Conservation (phyloP, 2,888 invertebrate genomes). For the Seira musarum region DNA sequence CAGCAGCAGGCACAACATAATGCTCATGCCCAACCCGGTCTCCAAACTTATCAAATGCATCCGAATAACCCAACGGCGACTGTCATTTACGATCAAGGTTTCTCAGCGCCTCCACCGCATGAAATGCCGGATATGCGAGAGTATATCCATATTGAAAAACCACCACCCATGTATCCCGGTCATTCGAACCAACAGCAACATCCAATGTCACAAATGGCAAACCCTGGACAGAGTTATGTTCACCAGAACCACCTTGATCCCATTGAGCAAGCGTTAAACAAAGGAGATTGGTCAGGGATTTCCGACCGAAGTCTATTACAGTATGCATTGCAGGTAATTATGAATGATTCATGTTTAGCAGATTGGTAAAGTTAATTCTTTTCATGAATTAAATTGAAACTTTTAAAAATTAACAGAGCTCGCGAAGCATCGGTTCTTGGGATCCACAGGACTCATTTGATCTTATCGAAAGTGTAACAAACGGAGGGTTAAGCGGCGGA, state of each 20-base stretch:
- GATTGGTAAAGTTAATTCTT: background rate
- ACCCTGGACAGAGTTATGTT: slow-evolving; percentile 56
- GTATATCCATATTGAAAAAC: slow-evolving; percentile 69
- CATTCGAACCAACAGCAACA: slow-evolving; percentile 64
- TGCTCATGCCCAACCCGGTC: slow-evolving; percentile 63
- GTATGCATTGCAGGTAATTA: slow-evolving; percentile 68
- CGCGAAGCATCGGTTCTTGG: slow-evolving; percentile 68
- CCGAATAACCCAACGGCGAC: slow-evolving; percentile 64
- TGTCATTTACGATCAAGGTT: slow-evolving; percentile 64
- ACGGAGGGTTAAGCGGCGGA: slow-evolving; percentile 65
- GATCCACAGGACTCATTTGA: slow-evolving; percentile 70
- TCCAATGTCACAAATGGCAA: slow-evolving; percentile 62
- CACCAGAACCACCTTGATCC: slow-evolving; percentile 68
- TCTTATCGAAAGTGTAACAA: slow-evolving; percentile 69
- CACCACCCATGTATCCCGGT: slow-evolving; percentile 68
- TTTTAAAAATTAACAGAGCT: slow-evolving; percentile 55
- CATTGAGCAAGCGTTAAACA: slow-evolving; percentile 68
- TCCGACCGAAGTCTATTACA: slow-evolving; percentile 69
- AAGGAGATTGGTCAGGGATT: slow-evolving; percentile 69
- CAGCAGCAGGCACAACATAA: slow-evolving; percentile 60
- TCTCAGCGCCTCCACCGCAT: slow-evolving; percentile 65
- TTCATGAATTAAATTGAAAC: too few relatives aligned
- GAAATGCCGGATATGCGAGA: slow-evolving; percentile 68
- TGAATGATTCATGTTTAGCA: background rate
- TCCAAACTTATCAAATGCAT: slow-evolving; percentile 68